A percentile compares a stretch with the other conserved stretches of the same genome.
Conservation (phyloP, 2,113 vertebrate species). For the Calonectris borealis region DNA sequence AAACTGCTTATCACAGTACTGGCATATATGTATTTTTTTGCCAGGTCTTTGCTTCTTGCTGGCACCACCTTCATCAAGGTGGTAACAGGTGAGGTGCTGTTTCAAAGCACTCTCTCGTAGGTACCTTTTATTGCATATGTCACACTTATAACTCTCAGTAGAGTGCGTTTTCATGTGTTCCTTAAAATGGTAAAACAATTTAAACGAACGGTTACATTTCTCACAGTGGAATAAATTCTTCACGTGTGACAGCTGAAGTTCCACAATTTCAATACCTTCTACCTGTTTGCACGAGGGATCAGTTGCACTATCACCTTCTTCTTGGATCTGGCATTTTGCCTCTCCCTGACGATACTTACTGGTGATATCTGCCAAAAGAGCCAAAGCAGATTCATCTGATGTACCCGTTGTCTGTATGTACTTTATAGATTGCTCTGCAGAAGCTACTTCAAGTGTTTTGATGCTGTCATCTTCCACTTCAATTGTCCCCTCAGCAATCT, state of each 20-base stretch:
- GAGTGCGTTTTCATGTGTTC: constrained; percentile 96
- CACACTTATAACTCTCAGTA: constrained; percentile 88
- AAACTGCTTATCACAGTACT: constrained; percentile 96
- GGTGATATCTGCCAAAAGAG: constrained; percentile 95
- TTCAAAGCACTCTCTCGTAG: constrained; percentile 95
- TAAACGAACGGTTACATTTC: constrained; percentile 95
- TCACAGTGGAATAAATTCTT: constrained; percentile 95
- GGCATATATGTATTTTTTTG: constrained; percentile 74
- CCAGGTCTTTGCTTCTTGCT: not conserved
- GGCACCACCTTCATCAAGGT: not conserved
- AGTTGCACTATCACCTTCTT: constrained; percentile 65
- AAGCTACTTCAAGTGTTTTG: constrained; percentile 81
- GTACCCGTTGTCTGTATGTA: constrained; percentile 78
- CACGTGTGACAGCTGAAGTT: constrained; percentile 96
- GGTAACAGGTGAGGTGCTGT: constrained; percentile 82
- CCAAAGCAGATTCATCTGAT: constrained; percentile 92
- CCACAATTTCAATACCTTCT: constrained; percentile 94
- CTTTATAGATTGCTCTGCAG: constrained; percentile 79
- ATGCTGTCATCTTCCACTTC: constrained; percentile 83
- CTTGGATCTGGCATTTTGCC: constrained; percentile 76
- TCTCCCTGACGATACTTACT: constrained; percentile 96
- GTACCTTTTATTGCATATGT: constrained; percentile 92
- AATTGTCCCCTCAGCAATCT: constrained; percentile 82
- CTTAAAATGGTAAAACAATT: constrained; percentile 98
- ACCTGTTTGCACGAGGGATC: constrained; percentile 88